phyloP scores from a whole-genome alignment of 2,888 invertebrate genomes.

The Seira ritae region DNA sequence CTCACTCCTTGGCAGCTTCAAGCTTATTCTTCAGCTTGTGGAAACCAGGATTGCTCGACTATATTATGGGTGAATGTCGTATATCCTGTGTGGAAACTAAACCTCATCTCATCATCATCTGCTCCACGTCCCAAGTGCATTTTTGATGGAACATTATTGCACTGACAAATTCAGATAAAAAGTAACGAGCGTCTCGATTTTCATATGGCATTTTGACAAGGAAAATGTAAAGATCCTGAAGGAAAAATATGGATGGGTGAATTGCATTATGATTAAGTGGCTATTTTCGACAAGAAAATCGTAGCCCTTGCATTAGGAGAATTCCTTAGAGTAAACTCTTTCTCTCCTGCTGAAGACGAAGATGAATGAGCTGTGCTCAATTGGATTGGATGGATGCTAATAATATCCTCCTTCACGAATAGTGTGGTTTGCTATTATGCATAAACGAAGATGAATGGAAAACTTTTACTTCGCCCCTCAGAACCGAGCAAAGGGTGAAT shows the following conservation, averaged over 20 bases:
- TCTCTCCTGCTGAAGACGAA: background rate
- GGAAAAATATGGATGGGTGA: background rate
- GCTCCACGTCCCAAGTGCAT: background rate
- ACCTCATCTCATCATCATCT: background rate
- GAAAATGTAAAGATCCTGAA: background rate
- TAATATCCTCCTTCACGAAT: background rate
- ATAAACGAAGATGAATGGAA: too few species aligned
- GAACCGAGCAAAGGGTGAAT: too few species aligned
- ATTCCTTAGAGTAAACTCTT: constrained; percentile 53
- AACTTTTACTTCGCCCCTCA: too few species aligned
- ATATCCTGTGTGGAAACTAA: too few species aligned
- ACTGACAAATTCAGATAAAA: background rate
- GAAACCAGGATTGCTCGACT: too few species aligned
- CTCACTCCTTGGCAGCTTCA: too few species aligned
- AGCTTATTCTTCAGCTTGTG: too few species aligned
- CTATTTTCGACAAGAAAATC: background rate
- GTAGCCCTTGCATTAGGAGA: constrained; percentile 26
- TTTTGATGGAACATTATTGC: background rate
- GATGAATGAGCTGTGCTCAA: too few species aligned
- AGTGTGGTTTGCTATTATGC: background rate
- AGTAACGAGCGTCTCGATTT: background rate
- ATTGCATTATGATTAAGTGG: background rate
- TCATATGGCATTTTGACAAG: background rate
- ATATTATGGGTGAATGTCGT: too few species aligned
- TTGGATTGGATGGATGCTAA: background rate